phyloP scores from a whole-genome alignment of 2,797 vertebrate genomes.

The Chromobotia macracanthus region DNA sequence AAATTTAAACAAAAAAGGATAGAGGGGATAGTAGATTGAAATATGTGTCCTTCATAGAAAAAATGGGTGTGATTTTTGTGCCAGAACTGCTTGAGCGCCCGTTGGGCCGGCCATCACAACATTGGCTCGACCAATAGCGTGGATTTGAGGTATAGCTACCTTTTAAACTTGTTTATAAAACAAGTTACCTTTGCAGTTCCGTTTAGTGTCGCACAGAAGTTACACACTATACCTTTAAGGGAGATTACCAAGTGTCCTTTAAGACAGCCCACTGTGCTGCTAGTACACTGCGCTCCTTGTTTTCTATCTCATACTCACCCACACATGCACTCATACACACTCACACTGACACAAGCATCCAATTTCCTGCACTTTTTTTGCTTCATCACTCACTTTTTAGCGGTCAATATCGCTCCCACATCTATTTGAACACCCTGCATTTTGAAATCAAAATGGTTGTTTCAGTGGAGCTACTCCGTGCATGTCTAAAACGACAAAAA shows the following conservation, averaged over 20 bases:
- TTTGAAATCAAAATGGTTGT: constrained; percentile 10
- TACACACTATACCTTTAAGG: neutral
- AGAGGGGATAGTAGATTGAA: no score
- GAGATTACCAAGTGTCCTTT: constrained; percentile 5
- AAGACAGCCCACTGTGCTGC: neutral
- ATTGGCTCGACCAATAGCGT: neutral
- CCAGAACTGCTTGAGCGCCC: no score
- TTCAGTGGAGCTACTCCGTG: neutral
- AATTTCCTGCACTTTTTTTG: neutral
- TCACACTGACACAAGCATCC: constrained; percentile 3
- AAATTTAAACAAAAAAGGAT: no score
- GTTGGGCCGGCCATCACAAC: neutral
- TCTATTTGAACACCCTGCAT: constrained; percentile 2
- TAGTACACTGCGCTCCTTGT: neutral
- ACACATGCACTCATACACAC: neutral
- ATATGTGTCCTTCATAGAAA: no score
- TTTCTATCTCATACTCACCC: neutral
- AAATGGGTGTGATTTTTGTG: no score
- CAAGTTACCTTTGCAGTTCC: neutral
- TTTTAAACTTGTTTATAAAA: neutral
- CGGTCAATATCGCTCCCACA: neutral
- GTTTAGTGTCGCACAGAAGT: neutral
- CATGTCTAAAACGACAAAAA: neutral
- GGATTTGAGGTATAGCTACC: neutral
- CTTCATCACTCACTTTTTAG: neutral